Percentiles rank a stretch among this genome's conserved stretches.
Evolutionary conservation across 2,113 vertebrate genomes (phyloP).

Genomic region (Donacobius atricapilla): DNA sequence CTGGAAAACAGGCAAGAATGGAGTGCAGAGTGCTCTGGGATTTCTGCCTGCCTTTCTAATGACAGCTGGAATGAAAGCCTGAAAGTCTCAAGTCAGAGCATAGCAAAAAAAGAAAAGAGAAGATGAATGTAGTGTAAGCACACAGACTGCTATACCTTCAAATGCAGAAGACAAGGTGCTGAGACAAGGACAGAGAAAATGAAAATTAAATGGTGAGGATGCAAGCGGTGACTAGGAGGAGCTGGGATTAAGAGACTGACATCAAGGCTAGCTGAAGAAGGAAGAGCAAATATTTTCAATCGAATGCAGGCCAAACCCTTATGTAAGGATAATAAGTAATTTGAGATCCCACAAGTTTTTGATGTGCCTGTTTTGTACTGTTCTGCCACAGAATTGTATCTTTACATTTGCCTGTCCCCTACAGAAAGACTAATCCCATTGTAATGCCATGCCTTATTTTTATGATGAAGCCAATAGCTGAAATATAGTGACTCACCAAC

Average conservation of each 20-base stretch:
- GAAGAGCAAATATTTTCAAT: neutral
- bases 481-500: conserved; percentile 4
- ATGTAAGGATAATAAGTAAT: neutral
- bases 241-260: neutral
- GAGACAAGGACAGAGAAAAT: neutral
- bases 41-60: neutral
- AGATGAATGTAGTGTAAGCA: neutral
- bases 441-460: neutral
- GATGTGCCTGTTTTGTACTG: neutral
- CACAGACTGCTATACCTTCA: neutral
- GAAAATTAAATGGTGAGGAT: neutral
- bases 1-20: neutral
- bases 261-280: neutral
- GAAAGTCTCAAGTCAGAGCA: neutral
- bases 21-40: neutral
- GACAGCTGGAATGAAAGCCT: neutral
- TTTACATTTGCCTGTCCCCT: neutral
- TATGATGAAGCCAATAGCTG: neutral
- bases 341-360: neutral
- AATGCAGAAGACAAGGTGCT: neutral
- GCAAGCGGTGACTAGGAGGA: neutral
- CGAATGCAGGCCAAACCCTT: neutral
- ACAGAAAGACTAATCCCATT: neutral
- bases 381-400: neutral
- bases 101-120: neutral